Percentiles rank a stretch among this genome's conserved stretches.
Conservation (phyloP, 1,140 invertebrate species). For the Drosophila ananassae region DNA sequence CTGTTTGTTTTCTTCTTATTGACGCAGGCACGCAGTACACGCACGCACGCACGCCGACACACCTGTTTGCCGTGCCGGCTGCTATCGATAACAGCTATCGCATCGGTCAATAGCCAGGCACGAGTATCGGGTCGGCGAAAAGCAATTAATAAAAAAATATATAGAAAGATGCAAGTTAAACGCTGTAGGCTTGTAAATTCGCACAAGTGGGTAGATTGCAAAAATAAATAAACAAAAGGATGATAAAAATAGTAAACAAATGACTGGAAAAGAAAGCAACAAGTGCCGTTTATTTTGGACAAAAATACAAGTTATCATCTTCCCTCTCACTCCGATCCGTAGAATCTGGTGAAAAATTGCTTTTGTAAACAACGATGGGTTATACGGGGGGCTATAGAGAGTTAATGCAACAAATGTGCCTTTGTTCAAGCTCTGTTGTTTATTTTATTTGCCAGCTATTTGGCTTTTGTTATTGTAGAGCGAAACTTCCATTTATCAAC, state of each 20-base stretch:
- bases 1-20: slow-evolving; percentile 10
- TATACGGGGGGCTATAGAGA: background rate
- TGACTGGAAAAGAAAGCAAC: background rate
- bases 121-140: background rate
- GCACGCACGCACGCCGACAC: slow-evolving; percentile 2
- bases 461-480: background rate
- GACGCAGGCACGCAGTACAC: background rate
- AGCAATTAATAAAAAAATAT: slow-evolving; percentile 1
- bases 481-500: background rate
- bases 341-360: background rate
- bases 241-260: background rate
- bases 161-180: background rate
- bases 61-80: background rate
- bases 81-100: background rate
- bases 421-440: background rate
- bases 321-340: slow-evolving; percentile 32
- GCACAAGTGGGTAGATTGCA: background rate
- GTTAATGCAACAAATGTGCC: background rate
- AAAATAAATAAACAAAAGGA: background rate
- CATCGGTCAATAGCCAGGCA: background rate
- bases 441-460: background rate
- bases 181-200: background rate
- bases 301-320: slow-evolving; percentile 10
- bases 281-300: slow-evolving; percentile 3
- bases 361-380: background rate